phyloP scores from a whole-genome alignment of 1,140 invertebrate species.

The Heliothis virescens region DNA sequence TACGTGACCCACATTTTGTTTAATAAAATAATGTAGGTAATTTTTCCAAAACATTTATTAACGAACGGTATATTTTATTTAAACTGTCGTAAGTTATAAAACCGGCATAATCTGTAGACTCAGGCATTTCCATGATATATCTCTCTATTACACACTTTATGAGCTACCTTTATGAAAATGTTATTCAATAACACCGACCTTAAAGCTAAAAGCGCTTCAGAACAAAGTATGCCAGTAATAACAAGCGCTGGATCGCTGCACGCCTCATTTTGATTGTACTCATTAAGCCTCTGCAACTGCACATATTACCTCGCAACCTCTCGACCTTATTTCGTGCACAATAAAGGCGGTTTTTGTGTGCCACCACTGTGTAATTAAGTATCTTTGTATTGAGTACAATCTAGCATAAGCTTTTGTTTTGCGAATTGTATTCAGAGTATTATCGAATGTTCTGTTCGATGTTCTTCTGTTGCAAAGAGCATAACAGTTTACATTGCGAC shows the following conservation, averaged over 20 bases:
- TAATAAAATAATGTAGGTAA: constrained; percentile 21
- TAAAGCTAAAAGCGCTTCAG: constrained; percentile 30
- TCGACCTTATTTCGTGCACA: constrained; percentile 43
- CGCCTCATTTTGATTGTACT: constrained; percentile 48
- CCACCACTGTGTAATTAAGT: constrained; percentile 42
- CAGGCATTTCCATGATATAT: constrained; percentile 21
- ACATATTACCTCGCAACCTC: constrained; percentile 38
- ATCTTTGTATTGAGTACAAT: constrained; percentile 45
- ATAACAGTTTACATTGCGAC: neutral
- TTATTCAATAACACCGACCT: constrained; percentile 40
- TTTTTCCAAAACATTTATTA: constrained; percentile 25
- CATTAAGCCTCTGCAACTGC: constrained; percentile 47
- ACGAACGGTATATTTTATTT: constrained; percentile 24
- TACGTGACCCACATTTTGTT: neutral
- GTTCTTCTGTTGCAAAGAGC: constrained; percentile 3
- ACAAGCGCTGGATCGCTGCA: constrained; percentile 39
- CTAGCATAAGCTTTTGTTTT: constrained; percentile 39
- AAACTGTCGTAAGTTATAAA: constrained; percentile 13
- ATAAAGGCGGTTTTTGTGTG: constrained; percentile 41
- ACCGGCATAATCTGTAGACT: constrained; percentile 28
- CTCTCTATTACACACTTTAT: constrained; percentile 32
- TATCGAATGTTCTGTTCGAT: constrained; percentile 23
- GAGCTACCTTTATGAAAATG: constrained; percentile 39
- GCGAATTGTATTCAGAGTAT: constrained; percentile 33
- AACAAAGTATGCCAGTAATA: constrained; percentile 44